phyloP scores from a whole-genome alignment of 2,888 invertebrate genomes.

The Carterocephalus palaemon region DNA sequence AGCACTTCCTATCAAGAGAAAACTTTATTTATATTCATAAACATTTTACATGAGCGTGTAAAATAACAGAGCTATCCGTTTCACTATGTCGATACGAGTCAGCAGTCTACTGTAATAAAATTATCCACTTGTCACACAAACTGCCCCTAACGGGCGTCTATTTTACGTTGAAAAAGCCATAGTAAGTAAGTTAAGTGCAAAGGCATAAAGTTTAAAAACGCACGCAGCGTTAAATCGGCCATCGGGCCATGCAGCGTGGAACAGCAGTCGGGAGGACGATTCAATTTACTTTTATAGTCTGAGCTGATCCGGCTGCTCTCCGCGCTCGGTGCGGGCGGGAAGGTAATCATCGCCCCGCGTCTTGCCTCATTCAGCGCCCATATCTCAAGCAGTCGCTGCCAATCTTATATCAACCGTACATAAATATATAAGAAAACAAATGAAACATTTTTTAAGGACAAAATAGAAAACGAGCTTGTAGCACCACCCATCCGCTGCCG shows the following conservation, averaged over 20 bases:
- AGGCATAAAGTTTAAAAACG: conserved; percentile 51
- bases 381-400: conserved; percentile 1
- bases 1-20: no score
- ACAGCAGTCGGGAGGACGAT: conserved; percentile 67
- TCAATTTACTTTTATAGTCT: conserved; percentile 75
- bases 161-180: conserved; percentile 6
- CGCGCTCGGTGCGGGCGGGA: conserved; percentile 40
- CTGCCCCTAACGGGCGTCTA: neutral
- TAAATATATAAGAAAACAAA: no score
- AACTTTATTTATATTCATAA: no score
- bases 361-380: conserved; percentile 58
- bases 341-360: conserved; percentile 64
- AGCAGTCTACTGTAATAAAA: neutral
- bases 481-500: no score
- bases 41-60: no score
- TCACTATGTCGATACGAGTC: no score
- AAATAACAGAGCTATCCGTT: no score
- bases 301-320: conserved; percentile 62
- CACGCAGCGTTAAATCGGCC: conserved; percentile 36
- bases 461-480: no score
- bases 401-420: no score
- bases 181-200: conserved; percentile 17
- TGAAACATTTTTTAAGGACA: no score
- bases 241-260: conserved; percentile 43
- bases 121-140: neutral